Percentiles rank a stretch among this genome's conserved stretches.
These are phyloP conservation scores for Pardalotus punctatus DNA, from an alignment of 2,113 vertebrate species.

Conservation along the genomic window DNA sequence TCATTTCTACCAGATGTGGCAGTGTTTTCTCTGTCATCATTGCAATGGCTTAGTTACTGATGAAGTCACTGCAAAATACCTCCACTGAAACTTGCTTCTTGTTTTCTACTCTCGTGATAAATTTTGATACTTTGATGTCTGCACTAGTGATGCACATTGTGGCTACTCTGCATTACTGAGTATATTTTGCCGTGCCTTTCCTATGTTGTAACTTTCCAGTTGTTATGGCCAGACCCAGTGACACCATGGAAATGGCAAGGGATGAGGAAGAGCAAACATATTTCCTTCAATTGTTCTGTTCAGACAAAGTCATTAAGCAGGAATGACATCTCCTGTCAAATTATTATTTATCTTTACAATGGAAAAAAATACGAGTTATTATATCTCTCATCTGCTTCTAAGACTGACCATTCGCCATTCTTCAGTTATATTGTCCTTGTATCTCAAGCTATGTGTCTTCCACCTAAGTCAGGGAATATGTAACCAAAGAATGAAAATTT, in stretches of 20 bases:
- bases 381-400: not conserved
- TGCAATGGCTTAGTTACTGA: not conserved
- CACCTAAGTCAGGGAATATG: not conserved
- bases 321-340: slow-evolving; percentile 58
- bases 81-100: not conserved
- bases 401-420: not conserved
- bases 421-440: not conserved
- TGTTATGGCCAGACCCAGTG: slow-evolving; percentile 37
- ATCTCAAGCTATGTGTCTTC: not conserved
- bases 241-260: slow-evolving; percentile 52
- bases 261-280: slow-evolving; percentile 43
- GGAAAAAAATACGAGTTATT: slow-evolving; percentile 13
- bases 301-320: slow-evolving; percentile 46
- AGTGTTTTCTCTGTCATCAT: not conserved
- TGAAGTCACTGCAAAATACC: not conserved
- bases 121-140: not conserved
- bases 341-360: slow-evolving; percentile 26
- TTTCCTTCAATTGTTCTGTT: slow-evolving; percentile 61
- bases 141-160: fast-evolving
- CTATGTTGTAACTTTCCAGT: slow-evolving; percentile 12
- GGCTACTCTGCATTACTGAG: not conserved
- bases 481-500: not conserved
- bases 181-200: not conserved
- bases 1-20: not conserved
- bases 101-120: not conserved